A percentile compares a stretch with the other conserved stretches of the same genome.
These are phyloP conservation scores for Zoanthus gigantus DNA, from an alignment of 92 coral and sea anemone genomes.

Conservation along the genomic window DNA sequence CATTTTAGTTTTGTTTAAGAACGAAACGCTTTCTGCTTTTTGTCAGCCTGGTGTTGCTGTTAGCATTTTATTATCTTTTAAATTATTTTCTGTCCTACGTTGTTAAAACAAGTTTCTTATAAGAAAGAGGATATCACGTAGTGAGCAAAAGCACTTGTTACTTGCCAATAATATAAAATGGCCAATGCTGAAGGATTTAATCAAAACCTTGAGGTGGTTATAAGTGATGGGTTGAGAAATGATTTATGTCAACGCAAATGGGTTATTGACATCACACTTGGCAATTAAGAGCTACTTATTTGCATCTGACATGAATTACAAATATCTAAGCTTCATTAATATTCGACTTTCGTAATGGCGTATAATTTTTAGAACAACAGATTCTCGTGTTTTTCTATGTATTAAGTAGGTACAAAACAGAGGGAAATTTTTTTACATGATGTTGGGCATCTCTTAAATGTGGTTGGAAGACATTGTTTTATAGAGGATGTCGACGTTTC, in stretches of 20 bases:
- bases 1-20: too few relatives aligned
- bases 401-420: neutral
- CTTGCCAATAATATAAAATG: neutral
- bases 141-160: neutral
- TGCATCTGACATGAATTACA: neutral
- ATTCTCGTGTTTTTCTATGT: neutral
- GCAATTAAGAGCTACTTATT: neutral
- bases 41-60: too few relatives aligned
- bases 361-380: neutral
- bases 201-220: neutral
- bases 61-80: too few relatives aligned
- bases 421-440: neutral
- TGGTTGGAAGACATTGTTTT: neutral
- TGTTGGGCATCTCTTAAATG: neutral
- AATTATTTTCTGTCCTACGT: too few relatives aligned
- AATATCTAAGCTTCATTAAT: neutral
- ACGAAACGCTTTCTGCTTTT: too few relatives aligned
- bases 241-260: constrained; percentile 9
- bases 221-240: constrained; percentile 8
- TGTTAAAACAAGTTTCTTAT: too few relatives aligned
- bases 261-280: neutral
- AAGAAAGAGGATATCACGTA: too few relatives aligned
- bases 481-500: too few relatives aligned
- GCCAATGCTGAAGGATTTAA: too few relatives aligned
- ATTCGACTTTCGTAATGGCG: neutral